Evolutionary conservation across 2,797 vertebrate genomes (phyloP), one percentile per base, ranked within the genome.

Genomic region (Coccyzus lansbergi): DNA sequence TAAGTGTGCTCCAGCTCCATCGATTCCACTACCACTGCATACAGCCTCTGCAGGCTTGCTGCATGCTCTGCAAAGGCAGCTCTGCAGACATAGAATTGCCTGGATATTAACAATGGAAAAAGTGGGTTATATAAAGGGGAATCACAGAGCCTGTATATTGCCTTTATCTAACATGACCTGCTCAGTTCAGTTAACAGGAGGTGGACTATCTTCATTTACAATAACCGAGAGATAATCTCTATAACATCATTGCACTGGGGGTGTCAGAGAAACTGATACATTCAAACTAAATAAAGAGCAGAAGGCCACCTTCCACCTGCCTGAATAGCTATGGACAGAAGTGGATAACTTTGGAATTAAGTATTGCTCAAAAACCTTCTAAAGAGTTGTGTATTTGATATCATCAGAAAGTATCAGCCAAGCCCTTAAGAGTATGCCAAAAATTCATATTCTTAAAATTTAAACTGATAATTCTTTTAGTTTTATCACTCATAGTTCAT

Each of bases 101-200:
- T 12, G 13, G 22, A 20, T 65, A 46, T 46, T 33, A 59, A 14
- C 34, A n/a, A 38, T 9, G 42, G 53, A 10, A 46, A 25, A 40
- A 21, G 7, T 14, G 5, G 26, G 15, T 24, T 22, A 11, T 22
- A 11, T 34, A 34, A 44, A 31, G 21, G 21, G 25, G 15, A 16
- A 52, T 62, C 5, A 0, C 28, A 49, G 44, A 34, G 20, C 12
- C 48, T 29, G 9, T 71, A 36, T 56, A 42, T 19, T n/a, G 31
- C 31, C 36, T n/a, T 58, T 20, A 16, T n/a, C 59, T 36, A 24
- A n/a, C 7, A 24, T 1, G 0, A 29, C 21, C 24, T 25, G 10
- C 34, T 63, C 15, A 10, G n/a, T 9, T 62, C 49, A 22, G 25
- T 40, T 51, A 20, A 16, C 4, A 16, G 17, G 31, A 68, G 31